Conservation (phyloP, 37 sponge, comb jelly and placozoan genomes). For the Bolinopsis microptera region DNA sequence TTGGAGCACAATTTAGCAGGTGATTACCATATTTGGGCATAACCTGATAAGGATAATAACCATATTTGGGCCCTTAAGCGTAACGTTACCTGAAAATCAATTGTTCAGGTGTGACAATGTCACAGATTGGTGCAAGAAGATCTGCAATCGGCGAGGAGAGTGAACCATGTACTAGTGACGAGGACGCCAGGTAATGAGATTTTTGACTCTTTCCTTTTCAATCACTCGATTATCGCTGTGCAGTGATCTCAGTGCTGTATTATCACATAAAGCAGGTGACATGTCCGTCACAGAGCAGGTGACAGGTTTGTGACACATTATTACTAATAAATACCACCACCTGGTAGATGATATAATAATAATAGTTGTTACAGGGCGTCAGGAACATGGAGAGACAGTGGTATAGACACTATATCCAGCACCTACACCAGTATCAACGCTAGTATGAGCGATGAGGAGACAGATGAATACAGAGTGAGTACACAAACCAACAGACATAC, state of each 20-base stretch:
- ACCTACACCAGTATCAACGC: slow-evolving; percentile 22
- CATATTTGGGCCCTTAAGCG: background rate
- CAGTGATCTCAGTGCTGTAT: background rate
- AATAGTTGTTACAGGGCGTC: background rate
- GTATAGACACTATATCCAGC: slow-evolving; percentile 32
- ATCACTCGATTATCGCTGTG: too few species aligned
- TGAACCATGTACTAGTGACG: background rate
- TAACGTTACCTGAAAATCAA: background rate
- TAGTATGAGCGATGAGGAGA: slow-evolving; percentile 26
- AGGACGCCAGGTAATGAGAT: background rate
- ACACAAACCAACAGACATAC: background rate
- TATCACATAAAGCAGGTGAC: too few species aligned
- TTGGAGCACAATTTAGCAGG: background rate
- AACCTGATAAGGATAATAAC: background rate
- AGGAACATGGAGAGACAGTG: slow-evolving; percentile 23
- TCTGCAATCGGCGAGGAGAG: slow-evolving; percentile 28
- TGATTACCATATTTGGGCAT: background rate
- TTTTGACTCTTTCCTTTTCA: too few species aligned
- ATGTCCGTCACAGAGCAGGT: too few species aligned
- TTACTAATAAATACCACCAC: background rate
- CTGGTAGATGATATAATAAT: background rate
- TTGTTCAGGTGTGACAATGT: slow-evolving; percentile 31
- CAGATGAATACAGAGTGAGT: background rate
- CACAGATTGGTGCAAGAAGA: background rate
- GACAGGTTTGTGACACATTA: too few species aligned